Evolutionary conservation across 2,113 vertebrate genomes (phyloP), one percentile per base, ranked within the genome.

Genomic region (Clarias macrocephalus): DNA sequence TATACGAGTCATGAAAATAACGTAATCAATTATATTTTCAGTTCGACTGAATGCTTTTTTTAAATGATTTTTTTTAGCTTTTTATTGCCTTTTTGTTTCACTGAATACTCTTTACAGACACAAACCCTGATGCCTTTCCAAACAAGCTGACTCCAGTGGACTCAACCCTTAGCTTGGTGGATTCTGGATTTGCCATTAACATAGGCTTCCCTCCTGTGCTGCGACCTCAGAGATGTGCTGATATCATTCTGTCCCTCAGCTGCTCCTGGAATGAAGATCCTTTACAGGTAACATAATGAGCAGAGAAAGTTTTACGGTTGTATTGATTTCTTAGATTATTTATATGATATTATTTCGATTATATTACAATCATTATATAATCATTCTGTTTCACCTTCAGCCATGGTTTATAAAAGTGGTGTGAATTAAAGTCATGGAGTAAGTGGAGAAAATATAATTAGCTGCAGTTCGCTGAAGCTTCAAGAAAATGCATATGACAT

Each of bases 131-230:
- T 0, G 87, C 90, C 0, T 94, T 93, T 88, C 96, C 96, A 70
- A 95, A 96, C 87, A 85, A 88, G 70, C 91, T 98, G 93, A 97
- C 97, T 0, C 97, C 97, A 0, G 80, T 82, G 4, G 94, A 96
- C 82, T 87, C 94, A 30, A 90, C 93, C 9, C 94, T 97, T 10
- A 94, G 93, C 76, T 92, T 97, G 85, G 93, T 97, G 87, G 97
- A 98, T 81, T 92, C 96, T 1, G 97, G 96, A 28, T 96, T 95
- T 88, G 92, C 94, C 85, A 92, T 96, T 89, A 97, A 97, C 81
- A 94, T 93, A 62, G 96, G 95, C 82, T 96, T 95, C 85, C 90
- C 93, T 0, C 95, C 96, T 0, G 92, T 98, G 87, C 92, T 97
- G 68, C 93, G 93, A n/a, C 93, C 96, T 23, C 94, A 96, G 18